phyloP scores from a whole-genome alignment of 2,113 vertebrate species.

The Grammomys dolichurus region DNA sequence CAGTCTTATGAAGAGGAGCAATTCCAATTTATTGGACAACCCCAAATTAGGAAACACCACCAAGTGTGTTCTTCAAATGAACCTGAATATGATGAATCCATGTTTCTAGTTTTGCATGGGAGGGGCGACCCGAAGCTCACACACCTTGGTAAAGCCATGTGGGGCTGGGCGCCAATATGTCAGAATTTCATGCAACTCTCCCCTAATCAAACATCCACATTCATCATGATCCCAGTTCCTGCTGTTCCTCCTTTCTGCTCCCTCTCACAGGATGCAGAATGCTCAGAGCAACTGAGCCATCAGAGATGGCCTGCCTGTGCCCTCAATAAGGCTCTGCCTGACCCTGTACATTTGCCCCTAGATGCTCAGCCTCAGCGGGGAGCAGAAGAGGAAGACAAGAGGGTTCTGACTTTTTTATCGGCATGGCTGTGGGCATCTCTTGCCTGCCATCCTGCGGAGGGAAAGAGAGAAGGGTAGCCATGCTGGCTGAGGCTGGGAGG shows the following conservation, averaged over 20 bases:
- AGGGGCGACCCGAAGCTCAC: neutral
- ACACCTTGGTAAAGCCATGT: neutral
- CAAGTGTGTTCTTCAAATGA: constrained; percentile 74
- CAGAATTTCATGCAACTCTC: neutral
- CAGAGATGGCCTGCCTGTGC: constrained; percentile 43
- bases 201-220: neutral
- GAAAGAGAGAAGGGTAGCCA: neutral
- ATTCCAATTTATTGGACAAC: constrained; percentile 54
- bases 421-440: neutral
- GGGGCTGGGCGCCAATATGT: too few species aligned
- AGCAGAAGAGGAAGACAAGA: constrained; percentile 19
- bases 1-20: neutral
- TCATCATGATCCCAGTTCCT: rapidly evolving
- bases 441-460: neutral
- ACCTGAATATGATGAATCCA: constrained; percentile 67
- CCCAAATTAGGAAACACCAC: constrained; percentile 68
- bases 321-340: constrained; percentile 41
- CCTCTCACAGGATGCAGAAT: neutral
- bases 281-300: neutral
- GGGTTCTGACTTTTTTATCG: constrained; percentile 29
- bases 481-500: neutral
- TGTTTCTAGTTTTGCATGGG: neutral
- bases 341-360: constrained; percentile 37
- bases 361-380: constrained; percentile 31
- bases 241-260: neutral